These are phyloP conservation scores for Drosophila hydei DNA, from an alignment of 1,140 invertebrate species.

Conservation along the genomic window DNA sequence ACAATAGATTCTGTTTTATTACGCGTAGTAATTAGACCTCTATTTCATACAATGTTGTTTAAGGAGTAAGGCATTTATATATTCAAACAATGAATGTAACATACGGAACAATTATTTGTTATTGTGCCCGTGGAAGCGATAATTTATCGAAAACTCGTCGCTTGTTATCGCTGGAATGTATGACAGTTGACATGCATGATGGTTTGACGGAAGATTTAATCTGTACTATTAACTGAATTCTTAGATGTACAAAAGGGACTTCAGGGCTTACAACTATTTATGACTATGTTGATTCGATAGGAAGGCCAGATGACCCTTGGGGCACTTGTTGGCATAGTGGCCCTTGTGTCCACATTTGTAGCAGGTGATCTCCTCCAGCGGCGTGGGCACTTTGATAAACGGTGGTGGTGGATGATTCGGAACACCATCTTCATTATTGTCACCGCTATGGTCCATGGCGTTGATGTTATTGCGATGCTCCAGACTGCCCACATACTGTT, in stretches of 20 bases:
- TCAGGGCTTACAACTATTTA: constrained; percentile 60
- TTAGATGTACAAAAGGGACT: constrained; percentile 40
- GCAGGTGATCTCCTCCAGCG: constrained; percentile 97
- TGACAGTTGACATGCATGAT: constrained; percentile 27
- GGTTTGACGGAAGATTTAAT: constrained; percentile 45
- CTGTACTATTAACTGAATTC: constrained; percentile 41
- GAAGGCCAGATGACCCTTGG: constrained; percentile 98
- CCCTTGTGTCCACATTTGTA: constrained; percentile 99
- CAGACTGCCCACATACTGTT: constrained; percentile 86
- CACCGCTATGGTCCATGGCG: constrained; percentile 58
- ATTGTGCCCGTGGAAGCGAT: not conserved
- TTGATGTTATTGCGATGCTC: constrained; percentile 73
- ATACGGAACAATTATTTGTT: not conserved
- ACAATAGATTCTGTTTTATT: not conserved
- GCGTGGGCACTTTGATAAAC: constrained; percentile 86
- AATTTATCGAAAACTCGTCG: constrained; percentile 1
- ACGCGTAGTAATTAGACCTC: not conserved
- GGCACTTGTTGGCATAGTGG: constrained; percentile 99
- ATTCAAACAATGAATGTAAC: not conserved
- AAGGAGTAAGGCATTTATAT: not conserved
- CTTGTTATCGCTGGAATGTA: constrained; percentile 14
- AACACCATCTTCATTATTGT: constrained; percentile 33
- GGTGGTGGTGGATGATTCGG: constrained; percentile 53
- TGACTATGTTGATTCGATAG: constrained; percentile 89
- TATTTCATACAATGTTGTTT: not conserved